Evolutionary conservation across 2,888 invertebrate species (phyloP), one percentile per base, ranked within the genome.

Genomic region (Synergus itoensis): DNA sequence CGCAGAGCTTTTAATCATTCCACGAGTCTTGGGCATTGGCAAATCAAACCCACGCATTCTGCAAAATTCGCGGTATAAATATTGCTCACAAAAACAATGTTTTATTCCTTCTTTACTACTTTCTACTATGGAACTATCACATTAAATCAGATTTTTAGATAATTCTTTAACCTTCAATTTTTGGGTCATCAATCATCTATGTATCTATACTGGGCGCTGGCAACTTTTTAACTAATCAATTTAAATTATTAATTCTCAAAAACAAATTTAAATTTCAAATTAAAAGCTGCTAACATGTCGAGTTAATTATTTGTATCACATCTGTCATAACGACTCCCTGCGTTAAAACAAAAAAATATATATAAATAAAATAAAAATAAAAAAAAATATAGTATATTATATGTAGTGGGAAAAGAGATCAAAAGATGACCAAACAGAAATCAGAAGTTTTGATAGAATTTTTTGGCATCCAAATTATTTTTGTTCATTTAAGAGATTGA

Each of bases 31-130:
- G 73, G 53, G 73, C 73, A 73, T 36, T 73, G n/a, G 5, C 11
- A 53, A 8, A 73, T 73, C 69, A 21, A 28, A 36, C 73, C 73
- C 53, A 73, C 73, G 36, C 53, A 48, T 53, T 53, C 73, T 53
- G 12, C 28, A 28, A 53, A 48, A 73, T 48, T 53, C n/a, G 73
- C 73, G n/a, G n/a, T n/a, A n/a, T n/a, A 28, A 2, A 28, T 21
- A 53, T 73, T 73, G 53, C 73, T 73, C 73, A 45, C 16, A 18
- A 67, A 43, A 28, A 69, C 0, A 69, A 69, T 16, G 28, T 69
- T 16, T 48, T 28, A 69, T 28, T 28, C 45, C 21, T 43, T 65
- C 4, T 43, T 41, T 9, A 40, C 12, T 43, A 41, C 5, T 9
- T n/a, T 1, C 14, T 28, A 48, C 16, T 28, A 67, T 11, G 45